phyloP scores from a whole-genome alignment of 2,888 invertebrate species.

The Cerastis leucographa region DNA sequence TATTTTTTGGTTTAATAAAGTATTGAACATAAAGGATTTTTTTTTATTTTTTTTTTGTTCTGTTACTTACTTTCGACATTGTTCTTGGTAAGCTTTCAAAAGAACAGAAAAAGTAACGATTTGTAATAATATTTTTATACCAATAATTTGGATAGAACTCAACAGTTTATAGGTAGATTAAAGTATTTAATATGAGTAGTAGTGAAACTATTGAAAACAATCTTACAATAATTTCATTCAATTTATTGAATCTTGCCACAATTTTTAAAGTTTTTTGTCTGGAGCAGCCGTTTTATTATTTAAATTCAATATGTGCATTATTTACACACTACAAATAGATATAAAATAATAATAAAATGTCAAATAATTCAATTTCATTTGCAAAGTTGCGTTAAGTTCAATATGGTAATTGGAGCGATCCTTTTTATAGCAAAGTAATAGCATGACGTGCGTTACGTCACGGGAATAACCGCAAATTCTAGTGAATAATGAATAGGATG shows the following conservation, averaged over 20 bases:
- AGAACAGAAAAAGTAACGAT: not conserved
- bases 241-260: not conserved
- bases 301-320: no score
- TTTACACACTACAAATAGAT: no score
- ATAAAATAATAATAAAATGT: no score
- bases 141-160: not conserved
- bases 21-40: not conserved
- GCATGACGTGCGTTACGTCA: not conserved
- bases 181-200: not conserved
- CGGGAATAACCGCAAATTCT: slow-evolving; percentile 4
- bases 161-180: not conserved
- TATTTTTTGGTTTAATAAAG: slow-evolving; percentile 15
- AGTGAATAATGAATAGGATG: slow-evolving; percentile 52
- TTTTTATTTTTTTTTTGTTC: not conserved
- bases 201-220: not conserved
- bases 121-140: not conserved
- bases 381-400: not conserved
- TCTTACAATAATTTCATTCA: not conserved
- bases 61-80: not conserved
- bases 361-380: no score
- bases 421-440: not conserved
- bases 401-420: not conserved
- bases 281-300: no score
- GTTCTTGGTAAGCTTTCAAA: not conserved
- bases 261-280: no score